Evolutionary conservation across 2,888 invertebrate genomes (phyloP), one percentile per base, ranked within the genome.

Genomic region (Calameuta filiformis): DNA sequence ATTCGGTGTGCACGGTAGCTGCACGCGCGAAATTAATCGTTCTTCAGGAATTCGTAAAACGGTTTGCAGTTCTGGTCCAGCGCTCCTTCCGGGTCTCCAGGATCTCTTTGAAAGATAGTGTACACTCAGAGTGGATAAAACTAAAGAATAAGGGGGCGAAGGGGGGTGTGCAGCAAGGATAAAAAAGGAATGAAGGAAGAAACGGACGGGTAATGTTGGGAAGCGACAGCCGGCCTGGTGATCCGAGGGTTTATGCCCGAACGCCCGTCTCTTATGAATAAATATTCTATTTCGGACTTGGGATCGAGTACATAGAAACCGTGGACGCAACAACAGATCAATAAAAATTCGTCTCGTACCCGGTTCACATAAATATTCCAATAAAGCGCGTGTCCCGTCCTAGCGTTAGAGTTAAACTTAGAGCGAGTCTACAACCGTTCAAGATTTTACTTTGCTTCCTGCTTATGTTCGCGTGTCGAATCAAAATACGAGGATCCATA

Each of bases 281-380:
- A 89, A 87, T 89, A 89, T 88, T 85, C 83, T 84, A 88, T 86
- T 87, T 87, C 85, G 85, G 84, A 83, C 80, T 80, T 75, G 81
- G 73, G 68, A 83, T 81, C 81, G 82, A 80, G 77, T 80, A 79
- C 81, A 84, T 85, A 84, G 84, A 83, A 79, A 82, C 83, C 11
- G 30, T 81, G 77, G 82, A 82, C 81, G 84, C 83, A 83, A 86
- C 86, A 87, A 88, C 88, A 87, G 88, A 90, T 89, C 89, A 86
- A 90, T 90, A 88, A 87, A 89, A 89, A 89, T 89, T 87, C 88
- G 85, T 86, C 83, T 80, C 78, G 79, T 83, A 79, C 80, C 77
- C 83, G 80, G 81, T 81, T 84, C 82, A 81, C 87, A 86, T 89
- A 90, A 90, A 90, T 89, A 88, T 89, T 88, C 85, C 87, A 87